Base-by-base conservation (phyloP, 2,113 vertebrate species). In the Sceloporus tristichus region DNA sequence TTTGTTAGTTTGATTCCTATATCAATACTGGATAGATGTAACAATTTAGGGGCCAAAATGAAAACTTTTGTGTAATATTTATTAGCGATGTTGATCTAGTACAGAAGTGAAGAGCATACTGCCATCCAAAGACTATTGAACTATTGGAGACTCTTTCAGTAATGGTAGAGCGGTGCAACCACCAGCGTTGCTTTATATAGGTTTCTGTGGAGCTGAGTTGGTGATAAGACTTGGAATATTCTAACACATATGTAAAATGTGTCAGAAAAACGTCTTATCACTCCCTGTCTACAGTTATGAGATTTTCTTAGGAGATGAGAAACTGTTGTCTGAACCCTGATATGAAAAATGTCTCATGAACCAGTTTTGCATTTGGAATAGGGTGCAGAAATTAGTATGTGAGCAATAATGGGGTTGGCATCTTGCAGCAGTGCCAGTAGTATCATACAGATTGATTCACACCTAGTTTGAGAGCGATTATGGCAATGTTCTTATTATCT, bases 401-500 rank as follows among this genome's bases (percentile, higher is more conserved):
- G 48, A 42, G 78, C 8, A 83, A 62, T 62, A 62, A 62, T 16
- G 59, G 59, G 42, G 14, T 87, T 53, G 90, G 79, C 0, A 0
- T 90, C 86, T 82, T 91, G 87, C 86, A 76, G 86, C 90, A 90
- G 76, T 86, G 5, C 0, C 66, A 76, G 82, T 56, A 82, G 84
- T 42, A 23, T 88, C 71, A 6, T 88, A 59, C 90, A 87, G 85
- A 90, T 89, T 93, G 85, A 86, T 86, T 92, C 87, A 34, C 73
- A 18, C 48, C 38, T 59, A 7, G 48, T 87, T 25, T 54, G 75
- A 85, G 88, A 86, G 2, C 23, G 21, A 66, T 34, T 29, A 38
- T 29, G 71, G 25, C 42, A 40, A 48, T 0, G 42, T 91, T 91
- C 29, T 75, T 93, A 87, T 91, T 91, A 83, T 77, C 65, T 73